Base-by-base conservation (phyloP, 2,113 vertebrate genomes). In the Oostethus manadensis region DNA sequence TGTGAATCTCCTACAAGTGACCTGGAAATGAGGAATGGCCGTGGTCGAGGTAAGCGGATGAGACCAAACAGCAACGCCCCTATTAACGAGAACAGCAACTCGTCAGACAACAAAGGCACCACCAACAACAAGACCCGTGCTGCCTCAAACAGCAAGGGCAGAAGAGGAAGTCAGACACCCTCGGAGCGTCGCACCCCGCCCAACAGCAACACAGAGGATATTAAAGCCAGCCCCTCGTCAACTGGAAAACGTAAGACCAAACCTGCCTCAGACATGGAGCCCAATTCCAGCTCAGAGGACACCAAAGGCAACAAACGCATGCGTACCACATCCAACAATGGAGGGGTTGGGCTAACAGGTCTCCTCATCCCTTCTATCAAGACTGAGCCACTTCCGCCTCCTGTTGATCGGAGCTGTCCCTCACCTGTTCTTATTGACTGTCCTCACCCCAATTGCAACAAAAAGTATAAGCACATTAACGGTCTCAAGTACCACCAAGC, bases 391-490 rank as follows among this genome's bases (percentile, higher is more conserved):
- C 87, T 90, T 64, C 84, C 88, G 0, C 84, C 93, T 38, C 77
- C 91, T 60, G 81, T 95, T 0, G 95, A 98, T 81, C 91, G 94
- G 54, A 97, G 83, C 79, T 98, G 95, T 70, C 91, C 95, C 26
- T 99, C 97, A 48, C 97, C 97, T 2, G 93, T 97, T 75, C 93
- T 99, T 71, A 99, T 99, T 10, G 96, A 99, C 77, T 99, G 97
- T 58, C 97, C 97, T 46, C 95, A 99, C 78, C 97, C 97, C 6
- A 98, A 97, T 84, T 99, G 97, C 77, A 99, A 97, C 92, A 99
- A 99, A 80, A 98, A 97, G 65, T 99, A 99, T 88, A 98, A 98
- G 92, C 97, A 99, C 93, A 98, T 98, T 78, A 99, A 99, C 0
- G 97, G 97, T 46, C 92, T 99, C 23, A 98, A 98, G 84, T 99